Evolutionary conservation across 1,140 invertebrate genomes (phyloP), one percentile per base, ranked within the genome.

Genomic region (Tenebrio molitor): DNA sequence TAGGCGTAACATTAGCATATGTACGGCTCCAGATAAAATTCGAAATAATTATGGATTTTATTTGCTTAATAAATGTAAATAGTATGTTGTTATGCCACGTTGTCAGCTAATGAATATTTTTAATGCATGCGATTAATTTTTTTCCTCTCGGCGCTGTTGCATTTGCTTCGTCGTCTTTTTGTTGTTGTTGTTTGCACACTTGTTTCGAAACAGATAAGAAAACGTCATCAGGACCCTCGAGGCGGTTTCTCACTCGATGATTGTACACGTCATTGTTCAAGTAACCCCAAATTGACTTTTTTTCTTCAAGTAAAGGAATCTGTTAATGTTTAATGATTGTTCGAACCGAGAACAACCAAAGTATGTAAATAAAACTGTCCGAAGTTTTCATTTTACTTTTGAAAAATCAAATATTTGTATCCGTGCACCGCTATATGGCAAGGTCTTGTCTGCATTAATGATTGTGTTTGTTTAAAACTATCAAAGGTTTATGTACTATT

Each of bases 21-120:
- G 50, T 58, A 33, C 19, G 21, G n/a, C 8, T 58, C 12, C 50
- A 58, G 50, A 58, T 58, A 58, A 58, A 58, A 58, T 58, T 58
- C 21, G 8, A 58, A 58, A 58, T 58, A 58, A 58, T 58, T 58
- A 58, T 58, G 19, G 8, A 29, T 29, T 58, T 58, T 58, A 58
- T 58, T 58, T 58, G 50, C 50, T 58, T 58, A 58, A 58, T 58
- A 58, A 58, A 58, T 58, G 44, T 50, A 50, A 50, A 50, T 50
- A 50, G 3, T 50, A 50, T 50, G 50, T 25, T 29, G 50, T 58
- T 58, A 29, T 58, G 50, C 50, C 50, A 58, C 50, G 50, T 29
- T 58, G 50, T 25, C 50, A 29, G 50, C n/a, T 58, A 58, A 58
- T 58, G 50, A 58, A 29, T 58, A 58, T 58, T 58, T 58, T 58